Conservation (phyloP, 2,113 vertebrate genomes). For the Acanthochromis polyacanthus region DNA sequence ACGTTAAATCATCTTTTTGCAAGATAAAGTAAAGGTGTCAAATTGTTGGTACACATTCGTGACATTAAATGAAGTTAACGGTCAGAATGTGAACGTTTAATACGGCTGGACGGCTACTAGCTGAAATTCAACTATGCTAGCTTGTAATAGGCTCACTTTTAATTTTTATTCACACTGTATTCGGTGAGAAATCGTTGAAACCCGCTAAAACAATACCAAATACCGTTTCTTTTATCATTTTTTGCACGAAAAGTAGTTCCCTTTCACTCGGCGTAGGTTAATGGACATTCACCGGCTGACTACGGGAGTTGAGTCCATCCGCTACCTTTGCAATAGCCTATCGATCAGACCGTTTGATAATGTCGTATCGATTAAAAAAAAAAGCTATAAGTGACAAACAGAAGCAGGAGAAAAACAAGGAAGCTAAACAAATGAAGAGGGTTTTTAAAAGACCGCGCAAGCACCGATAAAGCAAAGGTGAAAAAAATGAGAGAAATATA, state of each 20-base stretch:
- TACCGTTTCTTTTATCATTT: background rate
- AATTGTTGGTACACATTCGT: background rate
- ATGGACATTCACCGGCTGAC: background rate
- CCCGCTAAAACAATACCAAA: fast-evolving
- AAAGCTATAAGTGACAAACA: background rate
- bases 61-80: background rate
- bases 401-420: background rate
- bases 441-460: background rate
- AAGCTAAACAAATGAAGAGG: background rate
- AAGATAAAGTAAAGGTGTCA: background rate
- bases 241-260: background rate
- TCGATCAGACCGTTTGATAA: slow-evolving; percentile 59
- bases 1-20: slow-evolving; percentile 23
- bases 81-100: background rate
- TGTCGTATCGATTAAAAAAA: slow-evolving; percentile 33
- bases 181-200: background rate
- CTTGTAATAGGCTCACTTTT: background rate
- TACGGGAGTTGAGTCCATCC: slow-evolving; percentile 46
- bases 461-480: background rate
- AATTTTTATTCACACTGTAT: background rate
- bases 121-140: background rate
- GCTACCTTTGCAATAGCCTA: slow-evolving; percentile 42
- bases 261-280: background rate
- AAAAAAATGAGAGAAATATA: slow-evolving; percentile 20
- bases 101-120: background rate